Percentiles rank a stretch among this genome's conserved stretches.
Evolutionary conservation across 1,140 invertebrate species (phyloP).

Genomic region (Lordiphosa stackelbergi): DNA sequence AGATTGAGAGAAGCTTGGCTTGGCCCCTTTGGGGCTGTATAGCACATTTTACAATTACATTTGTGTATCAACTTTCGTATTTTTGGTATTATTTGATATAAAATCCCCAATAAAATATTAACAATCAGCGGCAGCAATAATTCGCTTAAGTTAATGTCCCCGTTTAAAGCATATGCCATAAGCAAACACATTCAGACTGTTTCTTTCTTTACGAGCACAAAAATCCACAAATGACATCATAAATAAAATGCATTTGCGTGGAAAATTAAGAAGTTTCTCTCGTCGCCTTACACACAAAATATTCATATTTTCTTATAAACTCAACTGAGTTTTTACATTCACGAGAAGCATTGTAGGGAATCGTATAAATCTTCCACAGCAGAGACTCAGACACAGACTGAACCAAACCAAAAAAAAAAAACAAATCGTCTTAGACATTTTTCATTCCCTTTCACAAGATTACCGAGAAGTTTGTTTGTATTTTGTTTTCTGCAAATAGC

Average conservation of each 20-base stretch:
- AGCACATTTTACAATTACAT: too few relatives aligned
- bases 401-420: conserved; percentile 17
- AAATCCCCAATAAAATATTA: too few relatives aligned
- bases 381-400: conserved; percentile 30
- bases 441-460: conserved; percentile 19
- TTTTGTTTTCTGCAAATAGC: not conserved
- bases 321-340: conserved; percentile 18
- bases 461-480: conserved; percentile 27
- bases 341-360: conserved; percentile 14
- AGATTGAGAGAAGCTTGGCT: too few relatives aligned
- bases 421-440: conserved; percentile 52
- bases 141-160: conserved; percentile 29
- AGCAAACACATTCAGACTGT: conserved; percentile 29
- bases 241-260: conserved; percentile 67
- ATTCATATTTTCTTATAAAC: conserved; percentile 45
- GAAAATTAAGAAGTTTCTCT: conserved; percentile 58
- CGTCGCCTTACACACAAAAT: conserved; percentile 14
- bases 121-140: too few relatives aligned
- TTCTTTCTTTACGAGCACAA: conserved; percentile 26
- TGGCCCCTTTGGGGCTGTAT: too few relatives aligned
- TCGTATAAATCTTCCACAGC: conserved; percentile 47
- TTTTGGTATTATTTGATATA: too few relatives aligned
- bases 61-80: too few relatives aligned
- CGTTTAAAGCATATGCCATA: conserved; percentile 31
- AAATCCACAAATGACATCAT: conserved; percentile 60